phyloP scores from a whole-genome alignment of 2,113 vertebrate species.

The Dipodomys ordii region DNA sequence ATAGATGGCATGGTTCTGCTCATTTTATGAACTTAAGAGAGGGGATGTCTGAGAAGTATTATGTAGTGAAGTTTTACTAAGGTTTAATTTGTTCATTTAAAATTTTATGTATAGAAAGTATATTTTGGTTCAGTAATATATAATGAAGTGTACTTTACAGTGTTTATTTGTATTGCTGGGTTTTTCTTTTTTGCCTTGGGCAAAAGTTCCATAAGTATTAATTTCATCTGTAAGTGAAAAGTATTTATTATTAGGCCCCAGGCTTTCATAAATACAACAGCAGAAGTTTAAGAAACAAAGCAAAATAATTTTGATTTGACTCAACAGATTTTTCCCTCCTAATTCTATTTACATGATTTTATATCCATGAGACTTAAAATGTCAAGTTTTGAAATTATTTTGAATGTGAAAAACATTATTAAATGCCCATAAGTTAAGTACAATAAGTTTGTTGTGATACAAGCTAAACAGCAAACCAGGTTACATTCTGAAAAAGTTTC shows the following conservation, averaged over 20 bases:
- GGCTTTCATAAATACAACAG: conserved; percentile 77
- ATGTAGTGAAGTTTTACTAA: conserved; percentile 19
- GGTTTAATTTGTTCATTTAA: conserved; percentile 53
- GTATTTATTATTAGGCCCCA: conserved; percentile 79
- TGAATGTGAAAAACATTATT: conserved; percentile 61
- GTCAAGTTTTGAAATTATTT: conserved; percentile 71
- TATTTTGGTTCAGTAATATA: conserved; percentile 52
- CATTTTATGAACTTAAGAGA: neutral
- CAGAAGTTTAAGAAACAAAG: conserved; percentile 79
- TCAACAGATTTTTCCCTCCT: conserved; percentile 56
- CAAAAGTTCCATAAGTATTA: conserved; percentile 70
- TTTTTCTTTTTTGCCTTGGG: conserved; percentile 72
- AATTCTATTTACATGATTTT: conserved; percentile 68
- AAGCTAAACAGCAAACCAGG: conserved; percentile 36
- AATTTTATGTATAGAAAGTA: conserved; percentile 17
- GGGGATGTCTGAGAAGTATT: neutral
- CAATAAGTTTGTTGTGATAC: conserved; percentile 56
- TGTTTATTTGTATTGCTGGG: conserved; percentile 66
- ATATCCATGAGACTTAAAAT: conserved; percentile 65
- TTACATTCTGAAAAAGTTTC: neutral
- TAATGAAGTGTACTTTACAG: conserved; percentile 47
- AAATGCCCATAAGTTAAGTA: conserved; percentile 51
- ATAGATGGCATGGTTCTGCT: neutral
- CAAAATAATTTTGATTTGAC: conserved; percentile 75
- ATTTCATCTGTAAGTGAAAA: conserved; percentile 76